Base-by-base conservation (phyloP, 2,888 invertebrate genomes). In the Microplitis manilae region DNA sequence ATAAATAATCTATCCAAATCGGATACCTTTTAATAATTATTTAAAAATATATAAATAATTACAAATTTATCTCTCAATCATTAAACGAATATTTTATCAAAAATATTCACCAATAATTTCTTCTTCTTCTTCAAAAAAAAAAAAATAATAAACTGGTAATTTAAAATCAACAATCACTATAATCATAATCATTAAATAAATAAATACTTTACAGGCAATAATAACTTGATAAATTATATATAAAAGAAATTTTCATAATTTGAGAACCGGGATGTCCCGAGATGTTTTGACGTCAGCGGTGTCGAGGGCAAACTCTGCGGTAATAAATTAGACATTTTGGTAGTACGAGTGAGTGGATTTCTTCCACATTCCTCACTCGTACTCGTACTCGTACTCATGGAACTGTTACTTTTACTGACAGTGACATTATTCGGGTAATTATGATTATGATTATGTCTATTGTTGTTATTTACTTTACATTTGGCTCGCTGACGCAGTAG, bases 171-270 rank as follows among this genome's bases (percentile, higher is more conserved):
- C 9, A 67, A 69, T 59, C n/a, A 60, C 41, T 13, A n/a, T 50
- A 64, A n/a, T 41, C 68, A 60, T 72, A n/a, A 38, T 61, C 13
- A 5, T 67, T 41, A 59, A 60, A 67, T 68, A 41, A 62, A 67
- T 68, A 41, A 62, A 67, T 70, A 68, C 72, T 68, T n/a, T 60
- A 75, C 50, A 77, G 59, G 13, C 6, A 59, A 30, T 30, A 30
- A 30, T 30, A 30, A 30, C 50, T 50, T 73, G 30, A 13, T 59
- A 9, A 68, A 15, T 91, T 88, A 94, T 85, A 94, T 94, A 86
- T 93, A 94, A 85, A 94, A 92, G 87, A 93, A 94, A 88, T 94
- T 93, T 85, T 94, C 93, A 84, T 94, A 93, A 82, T 93, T 92
- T 65, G 93, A 92, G 83, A 93, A 93, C 6, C 92, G 90, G 75